A percentile compares a stretch with the other conserved stretches of the same genome.
Conservation (phyloP, 2,113 vertebrate genomes). For the Chionis minor region DNA sequence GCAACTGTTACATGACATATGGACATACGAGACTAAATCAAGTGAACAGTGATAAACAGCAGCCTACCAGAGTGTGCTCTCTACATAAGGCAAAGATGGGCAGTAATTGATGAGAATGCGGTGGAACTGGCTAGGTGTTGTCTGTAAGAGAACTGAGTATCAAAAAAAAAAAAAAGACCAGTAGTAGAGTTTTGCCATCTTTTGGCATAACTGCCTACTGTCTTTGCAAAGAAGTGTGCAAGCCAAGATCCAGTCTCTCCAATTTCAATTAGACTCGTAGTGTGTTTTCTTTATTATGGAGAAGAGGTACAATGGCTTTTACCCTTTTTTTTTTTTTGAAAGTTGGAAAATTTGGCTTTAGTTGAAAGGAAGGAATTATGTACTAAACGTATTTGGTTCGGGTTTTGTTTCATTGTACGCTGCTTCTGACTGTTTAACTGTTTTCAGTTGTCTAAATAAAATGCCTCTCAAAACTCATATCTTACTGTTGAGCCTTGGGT, state of each 20-base stretch:
- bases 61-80: constrained; percentile 60
- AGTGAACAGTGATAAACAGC: constrained; percentile 68
- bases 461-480: constrained; percentile 58
- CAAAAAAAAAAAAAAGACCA: constrained; percentile 27
- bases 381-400: constrained; percentile 70
- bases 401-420: constrained; percentile 77
- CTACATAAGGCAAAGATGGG: constrained; percentile 69
- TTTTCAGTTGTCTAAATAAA: constrained; percentile 88
- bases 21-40: constrained; percentile 62
- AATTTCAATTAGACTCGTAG: constrained; percentile 71
- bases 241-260: constrained; percentile 69
- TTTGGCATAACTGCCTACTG: constrained; percentile 78
- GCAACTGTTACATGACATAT: constrained; percentile 1
- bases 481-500: constrained; percentile 2
- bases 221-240: constrained; percentile 71
- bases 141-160: constrained; percentile 59
- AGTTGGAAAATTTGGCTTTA: constrained; percentile 57
- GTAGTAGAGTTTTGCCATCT: constrained; percentile 77
- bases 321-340: constrained; percentile 57
- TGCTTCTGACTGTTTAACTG: constrained; percentile 75
- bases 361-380: constrained; percentile 65
- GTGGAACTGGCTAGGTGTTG: constrained; percentile 66
- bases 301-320: constrained; percentile 71
- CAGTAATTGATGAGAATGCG: constrained; percentile 62
- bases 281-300: constrained; percentile 71